Percentiles rank a stretch among this genome's conserved stretches.
phyloP scores from a whole-genome alignment of 2,888 invertebrate genomes.

The Tubulanus polymorphus region DNA sequence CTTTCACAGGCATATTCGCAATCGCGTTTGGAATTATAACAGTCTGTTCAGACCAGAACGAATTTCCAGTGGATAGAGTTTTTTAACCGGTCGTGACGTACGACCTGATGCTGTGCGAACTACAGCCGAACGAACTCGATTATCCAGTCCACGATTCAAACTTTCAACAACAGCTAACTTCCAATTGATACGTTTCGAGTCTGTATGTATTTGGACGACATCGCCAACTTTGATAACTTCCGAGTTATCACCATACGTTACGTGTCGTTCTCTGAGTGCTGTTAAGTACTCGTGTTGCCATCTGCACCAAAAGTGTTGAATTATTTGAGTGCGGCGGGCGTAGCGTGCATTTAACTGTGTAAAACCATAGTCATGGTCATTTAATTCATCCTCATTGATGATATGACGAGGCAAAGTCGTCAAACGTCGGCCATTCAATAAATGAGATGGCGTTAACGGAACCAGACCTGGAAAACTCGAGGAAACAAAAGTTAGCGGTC shows the following conservation, averaged over 20 bases:
- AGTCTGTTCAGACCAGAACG: too few relatives aligned
- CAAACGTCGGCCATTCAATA: slow-evolving; percentile 12
- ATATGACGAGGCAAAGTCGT: slow-evolving; percentile 10
- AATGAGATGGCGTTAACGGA: slow-evolving; percentile 19
- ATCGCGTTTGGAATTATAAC: too few relatives aligned
- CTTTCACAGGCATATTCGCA: too few relatives aligned
- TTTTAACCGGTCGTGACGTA: slow-evolving; percentile 11
- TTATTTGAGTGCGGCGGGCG: not conserved
- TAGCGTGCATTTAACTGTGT: not conserved
- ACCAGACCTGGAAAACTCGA: slow-evolving; percentile 7
- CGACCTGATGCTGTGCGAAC: slow-evolving; percentile 9
- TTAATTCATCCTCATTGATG: not conserved
- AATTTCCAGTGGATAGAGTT: slow-evolving; percentile 11
- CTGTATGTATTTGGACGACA: not conserved
- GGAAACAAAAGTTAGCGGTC: not conserved
- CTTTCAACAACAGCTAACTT: not conserved
- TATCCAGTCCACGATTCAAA: slow-evolving; percentile 10
- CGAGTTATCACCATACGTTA: not conserved
- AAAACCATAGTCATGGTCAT: not conserved
- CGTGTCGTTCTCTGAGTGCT: not conserved
- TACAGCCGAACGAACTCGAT: slow-evolving; percentile 8
- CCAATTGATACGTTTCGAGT: not conserved
- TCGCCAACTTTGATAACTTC: not conserved
- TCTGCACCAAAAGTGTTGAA: slow-evolving; percentile 11
- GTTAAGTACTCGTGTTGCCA: slow-evolving; percentile 13